A percentile compares a stretch with the other conserved stretches of the same genome.
These are phyloP conservation scores for Passerculus sandwichensis DNA, from an alignment of 2,797 vertebrate genomes.

Conservation along the genomic window DNA sequence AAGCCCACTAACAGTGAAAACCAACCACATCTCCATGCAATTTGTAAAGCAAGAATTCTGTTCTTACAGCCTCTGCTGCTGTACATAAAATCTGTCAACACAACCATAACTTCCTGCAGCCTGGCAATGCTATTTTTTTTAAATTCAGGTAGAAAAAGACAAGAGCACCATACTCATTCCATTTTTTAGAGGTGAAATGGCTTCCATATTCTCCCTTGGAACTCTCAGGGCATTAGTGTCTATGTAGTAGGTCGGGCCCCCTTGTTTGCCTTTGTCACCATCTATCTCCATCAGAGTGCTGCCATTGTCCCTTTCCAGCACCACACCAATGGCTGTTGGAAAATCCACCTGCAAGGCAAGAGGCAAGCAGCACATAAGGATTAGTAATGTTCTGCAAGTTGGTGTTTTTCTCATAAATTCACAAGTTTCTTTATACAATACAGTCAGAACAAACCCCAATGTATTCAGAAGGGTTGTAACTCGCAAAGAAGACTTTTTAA, in stretches of 20 bases:
- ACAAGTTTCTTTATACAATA: neutral
- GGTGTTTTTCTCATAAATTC: neutral
- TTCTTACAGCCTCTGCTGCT: neutral
- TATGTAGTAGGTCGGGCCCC: constrained; percentile 93
- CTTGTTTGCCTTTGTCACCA: constrained; percentile 93
- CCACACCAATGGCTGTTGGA: constrained; percentile 95
- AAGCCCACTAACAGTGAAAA: neutral
- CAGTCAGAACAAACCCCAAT: accelerated
- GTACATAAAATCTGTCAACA: neutral
- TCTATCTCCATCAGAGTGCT: constrained; percentile 96
- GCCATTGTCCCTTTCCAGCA: constrained; percentile 94
- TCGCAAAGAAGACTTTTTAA: neutral
- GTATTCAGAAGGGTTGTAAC: accelerated
- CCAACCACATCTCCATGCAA: neutral
- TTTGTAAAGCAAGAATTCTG: neutral
- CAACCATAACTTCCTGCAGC: neutral
- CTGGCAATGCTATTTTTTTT: neutral
- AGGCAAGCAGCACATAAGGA: neutral
- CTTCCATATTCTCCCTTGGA: constrained; percentile 95
- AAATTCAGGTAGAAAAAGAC: neutral
- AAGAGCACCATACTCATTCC: constrained; percentile 92
- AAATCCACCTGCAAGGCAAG: constrained; percentile 90
- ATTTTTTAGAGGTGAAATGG: constrained; percentile 97
- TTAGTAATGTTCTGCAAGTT: neutral
- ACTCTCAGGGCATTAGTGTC: constrained; percentile 97